A percentile compares a stretch with the other conserved stretches of the same genome.
These are phyloP conservation scores for Noctilio leporinus DNA, from an alignment of 2,113 vertebrate genomes.

Conservation along the genomic window DNA sequence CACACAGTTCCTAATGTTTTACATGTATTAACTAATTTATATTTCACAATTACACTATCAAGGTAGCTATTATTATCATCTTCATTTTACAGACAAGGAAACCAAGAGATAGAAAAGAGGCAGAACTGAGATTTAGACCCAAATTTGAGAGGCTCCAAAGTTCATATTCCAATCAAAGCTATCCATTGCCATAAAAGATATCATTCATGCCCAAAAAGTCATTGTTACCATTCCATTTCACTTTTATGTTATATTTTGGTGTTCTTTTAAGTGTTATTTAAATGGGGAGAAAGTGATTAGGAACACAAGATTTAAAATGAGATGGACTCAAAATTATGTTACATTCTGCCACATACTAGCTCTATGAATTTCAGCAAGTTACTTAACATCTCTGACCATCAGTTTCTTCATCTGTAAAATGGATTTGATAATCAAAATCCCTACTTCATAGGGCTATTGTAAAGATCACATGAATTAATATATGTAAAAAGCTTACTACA, in stretches of 20 bases:
- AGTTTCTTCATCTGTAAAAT: not conserved
- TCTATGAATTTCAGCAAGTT: constrained; percentile 16
- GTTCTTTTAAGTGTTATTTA: constrained; percentile 8
- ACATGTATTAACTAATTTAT: not conserved
- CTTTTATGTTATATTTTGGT: not conserved
- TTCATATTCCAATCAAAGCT: not conserved
- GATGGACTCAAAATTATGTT: not conserved
- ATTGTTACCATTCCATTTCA: not conserved
- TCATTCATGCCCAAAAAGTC: not conserved
- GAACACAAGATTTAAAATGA: constrained; percentile 8
- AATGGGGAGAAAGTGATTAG: not conserved
- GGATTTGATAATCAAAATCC: not conserved
- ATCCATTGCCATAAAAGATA: not conserved
- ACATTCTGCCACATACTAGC: not conserved
- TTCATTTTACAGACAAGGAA: not conserved
- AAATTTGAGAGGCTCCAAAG: not conserved
- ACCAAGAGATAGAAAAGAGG: not conserved
- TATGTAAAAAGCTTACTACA: not conserved
- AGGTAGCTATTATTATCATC: not conserved
- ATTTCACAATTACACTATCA: not conserved
- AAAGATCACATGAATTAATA: not conserved
- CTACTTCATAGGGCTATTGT: not conserved
- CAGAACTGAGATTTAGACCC: not conserved
- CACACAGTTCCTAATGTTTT: not conserved
- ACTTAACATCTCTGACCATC: not conserved